Evolutionary conservation across 1,140 invertebrate species (phyloP).

Genomic region (Manduca sexta): DNA sequence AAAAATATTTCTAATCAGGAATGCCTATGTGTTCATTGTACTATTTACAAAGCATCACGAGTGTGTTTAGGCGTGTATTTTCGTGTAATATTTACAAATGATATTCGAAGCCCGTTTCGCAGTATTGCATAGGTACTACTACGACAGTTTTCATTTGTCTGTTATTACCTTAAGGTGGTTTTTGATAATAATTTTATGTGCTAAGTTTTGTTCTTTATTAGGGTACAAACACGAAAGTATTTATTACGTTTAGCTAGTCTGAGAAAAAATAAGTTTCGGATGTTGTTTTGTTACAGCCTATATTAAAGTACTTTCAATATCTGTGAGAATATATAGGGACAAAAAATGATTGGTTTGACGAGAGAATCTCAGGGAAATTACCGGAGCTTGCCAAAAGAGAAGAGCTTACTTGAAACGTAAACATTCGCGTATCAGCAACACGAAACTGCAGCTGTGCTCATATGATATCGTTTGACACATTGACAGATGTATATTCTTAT

Average conservation of each 20-base stretch:
- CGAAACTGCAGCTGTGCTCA: conserved; percentile 7
- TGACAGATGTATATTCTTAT: conserved; percentile 34
- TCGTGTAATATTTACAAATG: conserved; percentile 14
- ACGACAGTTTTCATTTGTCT: conserved; percentile 17
- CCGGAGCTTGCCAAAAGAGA: conserved; percentile 6
- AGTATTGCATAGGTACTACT: conserved; percentile 6
- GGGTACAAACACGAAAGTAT: conserved; percentile 40
- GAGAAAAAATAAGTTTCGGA: conserved; percentile 20
- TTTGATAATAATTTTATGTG: conserved; percentile 32
- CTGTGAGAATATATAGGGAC: no score
- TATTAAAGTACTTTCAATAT: conserved; percentile 3
- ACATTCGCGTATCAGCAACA: no score
- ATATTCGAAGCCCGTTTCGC: conserved; percentile 6
- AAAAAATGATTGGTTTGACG: neutral
- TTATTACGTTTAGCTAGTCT: conserved; percentile 39
- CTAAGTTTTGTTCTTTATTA: conserved; percentile 31
- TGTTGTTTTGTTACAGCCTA: conserved; percentile 10
- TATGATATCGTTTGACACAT: conserved; percentile 29
- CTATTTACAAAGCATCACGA: conserved; percentile 17
- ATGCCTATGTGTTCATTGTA: conserved; percentile 11
- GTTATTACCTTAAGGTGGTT: conserved; percentile 27
- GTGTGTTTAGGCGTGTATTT: conserved; percentile 15
- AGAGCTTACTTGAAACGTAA: neutral
- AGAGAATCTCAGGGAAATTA: conserved; percentile 37
- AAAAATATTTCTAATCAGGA: conserved; percentile 1